A percentile compares a stretch with the other conserved stretches of the same genome.
phyloP scores from a whole-genome alignment of 2,113 vertebrate genomes.

The Cyanoramphus novaezelandiae region DNA sequence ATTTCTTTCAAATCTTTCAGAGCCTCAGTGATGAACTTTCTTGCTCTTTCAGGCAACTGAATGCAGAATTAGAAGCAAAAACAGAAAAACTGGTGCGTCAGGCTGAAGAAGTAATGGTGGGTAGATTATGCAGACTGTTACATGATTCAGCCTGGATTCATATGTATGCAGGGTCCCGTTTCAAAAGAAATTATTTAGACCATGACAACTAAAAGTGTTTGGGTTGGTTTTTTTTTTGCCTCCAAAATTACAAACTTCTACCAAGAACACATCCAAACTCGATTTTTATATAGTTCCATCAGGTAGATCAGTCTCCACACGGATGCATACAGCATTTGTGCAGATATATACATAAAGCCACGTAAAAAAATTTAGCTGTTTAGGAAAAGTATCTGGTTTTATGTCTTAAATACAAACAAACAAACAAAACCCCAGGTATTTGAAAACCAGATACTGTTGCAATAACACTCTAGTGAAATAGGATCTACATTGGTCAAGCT shows the following conservation, averaged over 20 bases:
- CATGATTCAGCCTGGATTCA: neutral
- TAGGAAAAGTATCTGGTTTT: neutral
- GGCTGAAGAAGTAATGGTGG: slow-evolving; percentile 90
- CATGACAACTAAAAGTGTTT: neutral
- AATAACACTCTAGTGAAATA: neutral
- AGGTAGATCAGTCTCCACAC: neutral
- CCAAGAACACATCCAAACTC: neutral
- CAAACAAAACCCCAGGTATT: neutral
- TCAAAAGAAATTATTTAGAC: neutral
- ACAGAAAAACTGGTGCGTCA: slow-evolving; percentile 85
- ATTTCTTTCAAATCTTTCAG: slow-evolving; percentile 1
- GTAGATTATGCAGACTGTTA: slow-evolving; percentile 28
- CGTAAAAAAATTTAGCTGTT: neutral
- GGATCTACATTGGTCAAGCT: neutral
- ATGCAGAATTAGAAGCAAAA: slow-evolving; percentile 93
- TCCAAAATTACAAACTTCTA: neutral
- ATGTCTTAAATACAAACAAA: neutral
- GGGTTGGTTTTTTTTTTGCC: neutral
- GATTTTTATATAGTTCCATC: neutral
- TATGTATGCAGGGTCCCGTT: neutral
- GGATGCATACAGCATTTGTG: neutral
- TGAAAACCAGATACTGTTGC: neutral
- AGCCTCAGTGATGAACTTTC: neutral
- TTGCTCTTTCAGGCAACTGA: slow-evolving; percentile 80
- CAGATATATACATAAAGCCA: neutral